A percentile compares a stretch with the other conserved stretches of the same genome.
These are phyloP conservation scores for Microctonus hyperodae DNA, from an alignment of 2,888 invertebrate species.

Conservation along the genomic window DNA sequence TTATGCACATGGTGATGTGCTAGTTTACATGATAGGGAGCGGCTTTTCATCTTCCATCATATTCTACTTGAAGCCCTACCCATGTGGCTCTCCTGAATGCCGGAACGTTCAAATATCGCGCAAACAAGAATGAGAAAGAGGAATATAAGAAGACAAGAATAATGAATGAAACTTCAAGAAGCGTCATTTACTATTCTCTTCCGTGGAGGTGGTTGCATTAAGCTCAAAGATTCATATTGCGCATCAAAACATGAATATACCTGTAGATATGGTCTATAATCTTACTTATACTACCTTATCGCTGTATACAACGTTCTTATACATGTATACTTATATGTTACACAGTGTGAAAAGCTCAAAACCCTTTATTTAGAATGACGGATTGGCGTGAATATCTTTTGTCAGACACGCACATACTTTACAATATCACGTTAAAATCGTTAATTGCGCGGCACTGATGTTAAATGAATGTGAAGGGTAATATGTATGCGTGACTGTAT, in stretches of 20 bases:
- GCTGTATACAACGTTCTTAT: too few relatives aligned
- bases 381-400: neutral
- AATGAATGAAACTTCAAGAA: conserved; percentile 12
- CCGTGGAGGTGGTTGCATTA: conserved; percentile 47
- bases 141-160: neutral
- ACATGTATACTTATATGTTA: too few relatives aligned
- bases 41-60: conserved; percentile 27
- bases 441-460: conserved; percentile 34
- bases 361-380: neutral
- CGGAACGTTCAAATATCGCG: conserved; percentile 48
- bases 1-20: conserved; percentile 32
- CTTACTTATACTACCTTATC: too few relatives aligned
- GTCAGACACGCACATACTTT: conserved; percentile 17
- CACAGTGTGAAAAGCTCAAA: neutral
- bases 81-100: conserved; percentile 40
- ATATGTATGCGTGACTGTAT: conserved; percentile 27
- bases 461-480: conserved; percentile 24
- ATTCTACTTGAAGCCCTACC: conserved; percentile 44
- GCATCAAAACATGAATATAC: conserved; percentile 3
- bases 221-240: conserved; percentile 10
- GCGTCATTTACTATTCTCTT: conserved; percentile 50
- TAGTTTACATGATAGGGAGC: conserved; percentile 35
- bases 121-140: neutral
- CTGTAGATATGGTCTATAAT: too few relatives aligned
- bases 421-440: conserved; percentile 21